Conservation (phyloP, 53 echinoderm and acorn worm species). For the Temnopleurus reevesii region DNA sequence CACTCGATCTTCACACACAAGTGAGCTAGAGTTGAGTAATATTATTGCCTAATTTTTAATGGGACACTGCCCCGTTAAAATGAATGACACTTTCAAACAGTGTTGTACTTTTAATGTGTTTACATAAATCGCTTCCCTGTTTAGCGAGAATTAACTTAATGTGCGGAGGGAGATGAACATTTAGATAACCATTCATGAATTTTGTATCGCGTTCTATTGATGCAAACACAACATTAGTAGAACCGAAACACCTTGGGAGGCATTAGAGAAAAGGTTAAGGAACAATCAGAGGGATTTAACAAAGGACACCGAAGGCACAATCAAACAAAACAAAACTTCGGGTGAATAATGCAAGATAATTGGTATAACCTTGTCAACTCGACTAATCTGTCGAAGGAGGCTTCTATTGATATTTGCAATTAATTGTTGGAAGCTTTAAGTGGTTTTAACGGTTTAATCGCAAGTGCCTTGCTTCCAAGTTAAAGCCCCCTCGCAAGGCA, state of each 20-base stretch:
- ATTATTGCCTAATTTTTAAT: too few species aligned
- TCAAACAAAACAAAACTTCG: background rate
- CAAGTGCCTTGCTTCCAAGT: too few species aligned
- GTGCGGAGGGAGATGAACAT: background rate
- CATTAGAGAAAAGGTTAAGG: background rate
- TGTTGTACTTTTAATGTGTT: too few species aligned
- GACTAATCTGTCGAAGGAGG: background rate
- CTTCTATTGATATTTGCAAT: background rate
- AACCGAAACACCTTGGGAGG: slow-evolving; percentile 4
- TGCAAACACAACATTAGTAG: background rate
- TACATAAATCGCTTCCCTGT: too few species aligned
- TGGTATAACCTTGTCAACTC: background rate
- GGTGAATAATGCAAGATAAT: background rate
- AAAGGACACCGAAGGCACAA: background rate
- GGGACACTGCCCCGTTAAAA: too few species aligned
- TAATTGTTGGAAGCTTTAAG: background rate
- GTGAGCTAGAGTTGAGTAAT: too few species aligned
- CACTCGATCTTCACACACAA: too few species aligned
- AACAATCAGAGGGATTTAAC: background rate
- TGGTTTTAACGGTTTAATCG: too few species aligned
- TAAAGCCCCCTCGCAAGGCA: too few species aligned
- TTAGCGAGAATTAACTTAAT: too few species aligned
- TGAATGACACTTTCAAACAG: too few species aligned
- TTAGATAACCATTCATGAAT: background rate
- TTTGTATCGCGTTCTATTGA: background rate